Percentiles rank a stretch among this genome's conserved stretches.
Evolutionary conservation across 2,797 vertebrate genomes (phyloP).

Genomic region (Delichon dasypus): DNA sequence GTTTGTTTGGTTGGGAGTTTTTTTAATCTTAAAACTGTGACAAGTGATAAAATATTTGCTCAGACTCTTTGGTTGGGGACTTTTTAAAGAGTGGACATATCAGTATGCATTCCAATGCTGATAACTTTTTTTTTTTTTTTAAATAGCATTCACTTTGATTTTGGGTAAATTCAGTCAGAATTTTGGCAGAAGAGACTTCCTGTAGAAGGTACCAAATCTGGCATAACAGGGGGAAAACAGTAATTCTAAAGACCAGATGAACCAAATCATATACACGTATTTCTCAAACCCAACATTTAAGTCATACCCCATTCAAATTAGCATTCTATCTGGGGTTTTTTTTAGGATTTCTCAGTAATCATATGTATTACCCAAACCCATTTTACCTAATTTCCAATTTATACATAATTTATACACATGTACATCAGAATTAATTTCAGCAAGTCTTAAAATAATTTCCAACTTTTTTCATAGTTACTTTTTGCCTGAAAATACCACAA

Average conservation of each 20-base stretch:
- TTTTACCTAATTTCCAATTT: neutral
- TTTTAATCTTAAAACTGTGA: neutral
- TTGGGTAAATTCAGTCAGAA: neutral
- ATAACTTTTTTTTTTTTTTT: neutral
- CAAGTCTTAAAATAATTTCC: neutral
- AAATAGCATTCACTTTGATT: neutral
- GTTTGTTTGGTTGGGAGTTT: neutral
- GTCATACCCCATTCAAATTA: neutral
- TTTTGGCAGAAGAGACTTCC: neutral
- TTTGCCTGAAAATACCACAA: neutral
- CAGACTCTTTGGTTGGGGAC: neutral
- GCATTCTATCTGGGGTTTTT: neutral
- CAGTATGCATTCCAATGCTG: too few species aligned
- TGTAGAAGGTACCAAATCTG: neutral
- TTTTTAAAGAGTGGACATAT: neutral
- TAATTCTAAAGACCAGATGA: neutral
- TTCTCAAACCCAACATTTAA: neutral
- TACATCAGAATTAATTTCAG: neutral
- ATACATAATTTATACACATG: rapidly evolving
- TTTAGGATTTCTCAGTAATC: neutral
- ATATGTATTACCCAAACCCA: neutral
- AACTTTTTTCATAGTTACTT: neutral
- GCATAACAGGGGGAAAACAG: rapidly evolving
- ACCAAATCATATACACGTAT: neutral
- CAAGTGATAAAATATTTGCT: neutral